Evolutionary conservation across 2,797 vertebrate genomes (phyloP).

Genomic region (Momotus momota): DNA sequence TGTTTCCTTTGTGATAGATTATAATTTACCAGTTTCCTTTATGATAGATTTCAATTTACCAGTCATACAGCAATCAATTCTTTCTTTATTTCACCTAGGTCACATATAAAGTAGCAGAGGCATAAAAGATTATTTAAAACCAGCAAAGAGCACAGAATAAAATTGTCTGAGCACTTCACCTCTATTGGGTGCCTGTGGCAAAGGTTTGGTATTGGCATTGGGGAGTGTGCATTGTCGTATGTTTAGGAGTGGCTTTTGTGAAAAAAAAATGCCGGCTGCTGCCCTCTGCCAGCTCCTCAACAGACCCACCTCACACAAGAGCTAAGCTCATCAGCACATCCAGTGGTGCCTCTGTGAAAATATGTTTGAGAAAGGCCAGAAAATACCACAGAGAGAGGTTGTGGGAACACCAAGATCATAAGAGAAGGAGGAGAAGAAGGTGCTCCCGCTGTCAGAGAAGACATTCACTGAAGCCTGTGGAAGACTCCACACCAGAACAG

Average conservation of each 20-base stretch:
- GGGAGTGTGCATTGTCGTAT: background rate
- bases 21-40: background rate
- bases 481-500: background rate
- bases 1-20: background rate
- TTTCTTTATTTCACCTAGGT: background rate
- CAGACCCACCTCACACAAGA: background rate
- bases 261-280: background rate
- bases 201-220: background rate
- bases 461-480: background rate
- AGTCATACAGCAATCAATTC: background rate
- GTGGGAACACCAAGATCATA: background rate
- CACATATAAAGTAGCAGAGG: background rate
- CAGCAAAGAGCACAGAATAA: background rate
- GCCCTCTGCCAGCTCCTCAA: background rate
- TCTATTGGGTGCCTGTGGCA: background rate
- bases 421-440: background rate
- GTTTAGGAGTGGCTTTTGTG: background rate
- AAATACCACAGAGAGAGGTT: background rate
- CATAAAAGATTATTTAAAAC: background rate
- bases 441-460: background rate
- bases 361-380: background rate
- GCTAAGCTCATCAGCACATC: background rate
- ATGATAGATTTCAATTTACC: background rate
- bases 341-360: background rate
- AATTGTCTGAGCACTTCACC: background rate